These are phyloP conservation scores for Trachelus stipa DNA, from an alignment of 2,888 invertebrate species.

Conservation along the genomic window DNA sequence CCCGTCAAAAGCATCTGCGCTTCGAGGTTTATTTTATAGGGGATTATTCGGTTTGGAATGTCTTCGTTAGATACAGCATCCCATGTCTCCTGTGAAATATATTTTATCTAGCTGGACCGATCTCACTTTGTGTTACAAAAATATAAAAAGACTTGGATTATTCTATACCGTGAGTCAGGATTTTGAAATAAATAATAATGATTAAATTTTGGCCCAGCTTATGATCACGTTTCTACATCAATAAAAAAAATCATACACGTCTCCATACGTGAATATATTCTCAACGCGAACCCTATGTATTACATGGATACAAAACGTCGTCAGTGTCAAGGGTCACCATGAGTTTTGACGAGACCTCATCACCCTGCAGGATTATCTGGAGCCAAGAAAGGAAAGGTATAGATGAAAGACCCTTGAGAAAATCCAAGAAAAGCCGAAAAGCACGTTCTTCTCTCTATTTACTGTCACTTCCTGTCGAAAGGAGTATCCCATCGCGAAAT, in stretches of 20 bases:
- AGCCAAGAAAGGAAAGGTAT: not conserved
- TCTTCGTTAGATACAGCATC: conserved; percentile 2
- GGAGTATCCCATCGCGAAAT: not conserved
- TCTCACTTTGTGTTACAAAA: conserved; percentile 13
- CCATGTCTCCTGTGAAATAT: not conserved
- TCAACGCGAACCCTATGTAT: not conserved
- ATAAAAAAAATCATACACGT: not conserved
- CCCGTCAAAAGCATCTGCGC: not conserved
- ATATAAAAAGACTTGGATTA: conserved; percentile 12
- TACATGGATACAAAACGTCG: not conserved
- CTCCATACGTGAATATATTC: not conserved
- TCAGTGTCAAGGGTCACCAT: not conserved
- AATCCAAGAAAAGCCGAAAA: not conserved
- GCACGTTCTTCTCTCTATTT: not conserved
- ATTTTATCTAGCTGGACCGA: conserved; percentile 14
- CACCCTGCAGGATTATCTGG: not conserved
- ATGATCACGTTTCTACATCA: conserved; percentile 3
- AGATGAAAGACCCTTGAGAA: not conserved
- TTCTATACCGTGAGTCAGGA: not conserved
- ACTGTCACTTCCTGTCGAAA: not conserved
- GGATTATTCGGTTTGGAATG: conserved; percentile 21
- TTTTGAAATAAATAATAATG: conserved; percentile 5
- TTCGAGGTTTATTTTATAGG: conserved; percentile 17
- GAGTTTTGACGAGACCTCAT: not conserved
- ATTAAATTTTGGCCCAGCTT: conserved; percentile 11